Base-by-base conservation (phyloP, 2,113 vertebrate species). In the Rhea pennata region DNA sequence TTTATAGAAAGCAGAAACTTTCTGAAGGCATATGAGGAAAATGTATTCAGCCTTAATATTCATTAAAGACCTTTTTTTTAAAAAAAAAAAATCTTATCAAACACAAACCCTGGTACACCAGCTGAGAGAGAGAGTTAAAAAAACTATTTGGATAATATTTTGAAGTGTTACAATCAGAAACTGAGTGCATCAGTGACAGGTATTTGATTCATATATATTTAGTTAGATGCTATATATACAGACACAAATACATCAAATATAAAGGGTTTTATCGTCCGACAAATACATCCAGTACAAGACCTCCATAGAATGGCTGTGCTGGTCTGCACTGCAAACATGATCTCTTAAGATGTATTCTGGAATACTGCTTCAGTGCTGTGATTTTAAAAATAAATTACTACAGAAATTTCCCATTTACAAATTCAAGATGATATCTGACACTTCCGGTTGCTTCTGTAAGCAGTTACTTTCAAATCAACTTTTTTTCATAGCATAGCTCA, bases 1-100 rank as follows among this genome's bases (percentile, higher is more conserved):
- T 96, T 96, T 94, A n/a, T 73, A 93, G 81, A 90, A 92, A 86
- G 20, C 58, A 94, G 23, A 84, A 92, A 54, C 3, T 11, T 87
- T 87, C 22, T 78, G 48, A 90, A 91, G 48, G 81, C 72, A 36
- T 27, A 17, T 59, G 79, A 91, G 39, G 79, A 89, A 92, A 96
- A 92, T 77, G 6, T 83, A 71, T 87, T 93, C 20, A 65, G 87
- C 65, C 33, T 81, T 97, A 95, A 53, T 87, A 66, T 82, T 83
- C 36, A 84, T 72, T 91, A 79, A 76, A 90, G 48, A 15, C 4
- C 14, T 75, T 87, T 56, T 91, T 54, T 65, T 4, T 29, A 44
- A n/a, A 74, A 66, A 40, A 80, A 14, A 56, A 56, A 56, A 90
- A 31, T 64, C 21, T 61, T 84, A 64, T 44, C n/a, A 67, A 86